Percentiles rank a stretch among this genome's conserved stretches.
Evolutionary conservation across 2,797 vertebrate genomes (phyloP).

Genomic region (Spondyliosoma cantharus): DNA sequence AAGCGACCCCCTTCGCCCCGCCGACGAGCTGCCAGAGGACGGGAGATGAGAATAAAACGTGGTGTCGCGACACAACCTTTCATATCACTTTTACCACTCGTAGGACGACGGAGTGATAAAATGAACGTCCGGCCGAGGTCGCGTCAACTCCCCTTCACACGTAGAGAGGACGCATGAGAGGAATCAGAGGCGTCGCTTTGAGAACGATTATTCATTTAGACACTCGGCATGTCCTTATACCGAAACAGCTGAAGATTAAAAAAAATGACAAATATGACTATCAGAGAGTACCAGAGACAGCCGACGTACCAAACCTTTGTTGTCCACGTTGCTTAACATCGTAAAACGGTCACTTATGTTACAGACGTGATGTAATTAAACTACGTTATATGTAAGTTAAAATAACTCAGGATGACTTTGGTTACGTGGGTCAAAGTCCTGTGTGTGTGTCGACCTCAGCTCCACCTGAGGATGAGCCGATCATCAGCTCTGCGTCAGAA

Average conservation of each 20-base stretch:
- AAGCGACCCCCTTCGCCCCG: constrained; percentile 28
- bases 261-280: too few relatives aligned
- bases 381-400: too few relatives aligned
- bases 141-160: constrained; percentile 49
- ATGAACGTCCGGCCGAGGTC: constrained; percentile 53
- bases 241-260: constrained; percentile 11
- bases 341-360: too few relatives aligned
- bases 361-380: too few relatives aligned
- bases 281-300: too few relatives aligned
- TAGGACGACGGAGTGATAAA: constrained; percentile 58
- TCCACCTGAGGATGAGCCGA: too few relatives aligned
- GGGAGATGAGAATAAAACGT: constrained; percentile 63
- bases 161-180: constrained; percentile 52
- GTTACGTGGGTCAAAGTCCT: too few relatives aligned
- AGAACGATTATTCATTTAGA: constrained; percentile 55
- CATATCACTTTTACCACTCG: constrained; percentile 45
- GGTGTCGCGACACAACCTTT: constrained; percentile 53
- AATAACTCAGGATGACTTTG: too few relatives aligned
- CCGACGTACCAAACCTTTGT: too few relatives aligned
- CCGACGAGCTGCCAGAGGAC: constrained; percentile 53
- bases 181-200: constrained; percentile 18
- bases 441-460: too few relatives aligned
- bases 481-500: too few relatives aligned
- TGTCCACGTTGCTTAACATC: too few relatives aligned
- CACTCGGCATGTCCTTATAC: not conserved